These are phyloP conservation scores for Hyperoodon ampullatus DNA, from an alignment of 2,113 vertebrate genomes.

Conservation along the genomic window DNA sequence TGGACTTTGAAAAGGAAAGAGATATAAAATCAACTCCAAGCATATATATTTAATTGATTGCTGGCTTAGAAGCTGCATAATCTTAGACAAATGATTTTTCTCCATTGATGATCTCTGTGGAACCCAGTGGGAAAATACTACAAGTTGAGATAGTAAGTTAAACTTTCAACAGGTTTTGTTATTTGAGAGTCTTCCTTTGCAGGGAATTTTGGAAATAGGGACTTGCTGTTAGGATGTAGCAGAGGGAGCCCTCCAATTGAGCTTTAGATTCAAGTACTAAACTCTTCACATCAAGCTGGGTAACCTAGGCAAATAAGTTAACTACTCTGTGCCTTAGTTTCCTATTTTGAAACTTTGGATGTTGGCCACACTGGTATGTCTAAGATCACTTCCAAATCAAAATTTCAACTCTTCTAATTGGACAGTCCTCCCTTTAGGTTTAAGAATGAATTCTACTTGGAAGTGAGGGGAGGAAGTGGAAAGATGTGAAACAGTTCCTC, in stretches of 20 bases:
- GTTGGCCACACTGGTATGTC: not conserved
- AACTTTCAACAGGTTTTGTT: not conserved
- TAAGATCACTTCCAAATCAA: not conserved
- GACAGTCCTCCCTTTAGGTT: not conserved
- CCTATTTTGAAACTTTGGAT: not conserved
- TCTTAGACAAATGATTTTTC: conserved; percentile 30
- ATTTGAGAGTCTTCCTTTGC: not conserved
- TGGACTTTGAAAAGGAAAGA: not conserved
- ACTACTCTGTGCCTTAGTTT: not conserved
- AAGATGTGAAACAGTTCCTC: not conserved
- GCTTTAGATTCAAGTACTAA: not conserved
- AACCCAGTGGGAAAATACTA: not conserved
- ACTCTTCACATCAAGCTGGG: not conserved
- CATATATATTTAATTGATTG: not conserved
- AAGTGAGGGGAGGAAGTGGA: not conserved
- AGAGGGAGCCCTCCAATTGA: not conserved
- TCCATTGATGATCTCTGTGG: not conserved
- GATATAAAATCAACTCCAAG: not conserved
- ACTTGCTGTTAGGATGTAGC: not conserved
- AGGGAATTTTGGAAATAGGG: not conserved
- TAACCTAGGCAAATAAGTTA: not conserved
- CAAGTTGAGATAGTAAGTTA: not conserved
- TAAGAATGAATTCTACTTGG: not conserved
- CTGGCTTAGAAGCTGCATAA: not conserved
- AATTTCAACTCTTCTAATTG: not conserved